Percentiles rank a stretch among this genome's conserved stretches.
Conservation (phyloP, 2,888 invertebrate genomes). For the Trisateles emortualis region DNA sequence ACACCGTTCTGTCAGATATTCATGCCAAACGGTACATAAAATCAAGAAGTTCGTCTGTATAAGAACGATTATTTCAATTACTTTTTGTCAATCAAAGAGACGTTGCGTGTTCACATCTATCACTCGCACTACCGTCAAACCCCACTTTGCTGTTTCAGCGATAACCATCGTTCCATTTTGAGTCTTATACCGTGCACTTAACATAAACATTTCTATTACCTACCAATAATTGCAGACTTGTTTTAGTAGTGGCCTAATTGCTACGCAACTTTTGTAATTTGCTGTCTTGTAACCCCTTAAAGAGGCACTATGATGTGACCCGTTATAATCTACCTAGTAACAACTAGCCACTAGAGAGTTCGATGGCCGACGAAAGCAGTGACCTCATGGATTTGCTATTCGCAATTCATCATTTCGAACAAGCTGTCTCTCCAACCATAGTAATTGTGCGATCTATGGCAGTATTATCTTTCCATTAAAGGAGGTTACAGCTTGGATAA, state of each 20-base stretch:
- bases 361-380: constrained; percentile 81
- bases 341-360: constrained; percentile 71
- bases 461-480: constrained; percentile 47
- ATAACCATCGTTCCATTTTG: constrained; percentile 32
- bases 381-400: constrained; percentile 79
- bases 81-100: constrained; percentile 48
- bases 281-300: constrained; percentile 52
- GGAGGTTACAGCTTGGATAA: constrained; percentile 26
- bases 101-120: constrained; percentile 46
- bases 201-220: constrained; percentile 35
- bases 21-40: constrained; percentile 11
- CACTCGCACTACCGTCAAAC: constrained; percentile 37
- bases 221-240: constrained; percentile 41
- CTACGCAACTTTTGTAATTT: constrained; percentile 59
- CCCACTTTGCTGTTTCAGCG: constrained; percentile 24
- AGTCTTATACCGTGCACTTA: constrained; percentile 34
- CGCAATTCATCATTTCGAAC: constrained; percentile 80
- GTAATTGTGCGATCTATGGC: constrained; percentile 50
- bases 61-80: constrained; percentile 41
- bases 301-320: constrained; percentile 65
- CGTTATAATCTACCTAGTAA: constrained; percentile 78
- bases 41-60: constrained; percentile 11
- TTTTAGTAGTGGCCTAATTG: constrained; percentile 52
- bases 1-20: background rate
- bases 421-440: constrained; percentile 61